Evolutionary conservation across 2,797 vertebrate species (phyloP).

Genomic region (Galago senegalensis): DNA sequence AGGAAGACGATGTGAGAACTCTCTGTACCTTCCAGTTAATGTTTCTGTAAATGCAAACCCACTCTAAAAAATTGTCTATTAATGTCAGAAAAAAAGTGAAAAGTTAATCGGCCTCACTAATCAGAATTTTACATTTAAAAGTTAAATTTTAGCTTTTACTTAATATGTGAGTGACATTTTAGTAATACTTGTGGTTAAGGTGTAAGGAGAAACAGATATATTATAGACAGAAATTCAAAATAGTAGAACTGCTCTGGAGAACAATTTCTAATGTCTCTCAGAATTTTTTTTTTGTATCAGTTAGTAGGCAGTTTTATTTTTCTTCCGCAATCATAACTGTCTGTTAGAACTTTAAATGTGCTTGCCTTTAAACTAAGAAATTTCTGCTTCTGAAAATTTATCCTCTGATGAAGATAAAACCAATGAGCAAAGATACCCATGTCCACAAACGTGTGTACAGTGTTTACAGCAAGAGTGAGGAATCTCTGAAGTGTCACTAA

Average conservation of each 20-base stretch:
- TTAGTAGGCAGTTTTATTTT: too few species aligned
- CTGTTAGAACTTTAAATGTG: not conserved
- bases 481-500: not conserved
- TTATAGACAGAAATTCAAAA: not conserved
- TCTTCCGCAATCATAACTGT: too few species aligned
- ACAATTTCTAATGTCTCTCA: not conserved
- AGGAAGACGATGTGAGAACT: not conserved
- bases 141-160: not conserved
- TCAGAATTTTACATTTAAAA: not conserved
- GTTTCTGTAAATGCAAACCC: not conserved
- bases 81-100: not conserved
- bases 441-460: rapidly evolving
- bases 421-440: not conserved
- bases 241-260: not conserved
- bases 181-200: not conserved
- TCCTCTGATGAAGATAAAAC: not conserved
- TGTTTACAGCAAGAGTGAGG: not conserved
- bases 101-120: not conserved
- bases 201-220: not conserved
- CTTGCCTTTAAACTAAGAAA: not conserved
- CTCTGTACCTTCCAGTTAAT: too few species aligned
- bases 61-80: not conserved
- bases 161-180: not conserved
- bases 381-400: not conserved
- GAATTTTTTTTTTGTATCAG: too few species aligned